phyloP scores from a whole-genome alignment of 2,888 invertebrate genomes.

The Scaptomyza polygonia region DNA sequence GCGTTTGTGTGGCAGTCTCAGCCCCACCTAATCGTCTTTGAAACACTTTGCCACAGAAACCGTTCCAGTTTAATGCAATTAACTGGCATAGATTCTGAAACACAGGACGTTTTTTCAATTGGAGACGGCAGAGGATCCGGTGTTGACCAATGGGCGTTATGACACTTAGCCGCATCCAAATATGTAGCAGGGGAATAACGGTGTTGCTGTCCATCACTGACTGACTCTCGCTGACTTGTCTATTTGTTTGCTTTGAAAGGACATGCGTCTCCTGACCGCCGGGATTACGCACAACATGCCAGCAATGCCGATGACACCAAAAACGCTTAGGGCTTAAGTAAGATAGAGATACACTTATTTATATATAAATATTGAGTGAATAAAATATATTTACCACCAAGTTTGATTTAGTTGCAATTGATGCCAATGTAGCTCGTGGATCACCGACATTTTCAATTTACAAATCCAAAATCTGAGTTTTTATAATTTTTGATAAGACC shows the following conservation, averaged over 20 bases:
- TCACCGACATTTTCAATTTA: constrained; percentile 20
- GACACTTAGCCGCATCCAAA: constrained; percentile 37
- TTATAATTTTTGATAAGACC: neutral
- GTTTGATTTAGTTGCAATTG: constrained; percentile 33
- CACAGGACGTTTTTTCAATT: constrained; percentile 35
- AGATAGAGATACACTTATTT: neutral
- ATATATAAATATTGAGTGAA: neutral
- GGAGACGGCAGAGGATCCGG: constrained; percentile 1
- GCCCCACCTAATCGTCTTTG: neutral
- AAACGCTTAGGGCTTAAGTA: neutral
- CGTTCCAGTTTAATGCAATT: constrained; percentile 8
- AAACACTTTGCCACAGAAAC: neutral
- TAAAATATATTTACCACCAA: constrained; percentile 30
- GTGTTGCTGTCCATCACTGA: neutral
- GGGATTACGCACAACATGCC: constrained; percentile 16
- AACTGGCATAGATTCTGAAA: constrained; percentile 33
- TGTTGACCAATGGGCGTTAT: neutral
- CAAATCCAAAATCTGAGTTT: neutral
- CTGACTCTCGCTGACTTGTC: neutral
- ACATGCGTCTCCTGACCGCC: constrained; percentile 22
- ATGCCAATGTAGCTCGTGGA: constrained; percentile 19
- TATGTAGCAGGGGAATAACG: constrained; percentile 34
- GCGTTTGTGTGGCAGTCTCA: neutral
- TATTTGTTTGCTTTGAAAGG: neutral
- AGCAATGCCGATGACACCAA: constrained; percentile 21